Evolutionary conservation across 2,888 invertebrate species (phyloP).

Genomic region (Epirrita christyi): DNA sequence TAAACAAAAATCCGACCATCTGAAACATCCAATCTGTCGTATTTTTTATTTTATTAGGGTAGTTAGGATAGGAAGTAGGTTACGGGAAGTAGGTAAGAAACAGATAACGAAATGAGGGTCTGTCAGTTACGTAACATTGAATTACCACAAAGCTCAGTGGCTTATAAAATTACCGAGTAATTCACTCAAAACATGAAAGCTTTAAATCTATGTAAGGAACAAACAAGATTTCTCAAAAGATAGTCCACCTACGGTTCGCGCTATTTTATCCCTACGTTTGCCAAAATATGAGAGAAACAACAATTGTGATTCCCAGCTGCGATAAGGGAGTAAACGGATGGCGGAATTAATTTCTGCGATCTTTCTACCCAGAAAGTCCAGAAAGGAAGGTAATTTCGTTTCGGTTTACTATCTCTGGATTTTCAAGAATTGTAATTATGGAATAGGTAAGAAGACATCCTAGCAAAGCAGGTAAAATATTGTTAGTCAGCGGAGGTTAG

Average conservation of each 20-base stretch:
- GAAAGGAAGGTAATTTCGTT: background rate
- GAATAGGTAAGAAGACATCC: background rate
- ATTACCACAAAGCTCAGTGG: conserved; percentile 50
- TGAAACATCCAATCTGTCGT: background rate
- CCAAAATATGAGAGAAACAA: conserved; percentile 26
- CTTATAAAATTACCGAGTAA: conserved; percentile 53
- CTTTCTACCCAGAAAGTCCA: no score
- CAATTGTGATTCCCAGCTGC: conserved; percentile 32
- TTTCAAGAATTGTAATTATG: background rate
- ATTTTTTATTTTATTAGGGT: no score
- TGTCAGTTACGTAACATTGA: conserved; percentile 48
- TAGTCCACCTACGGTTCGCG: conserved; percentile 24
- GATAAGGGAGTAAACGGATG: conserved; percentile 38
- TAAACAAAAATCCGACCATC: no score
- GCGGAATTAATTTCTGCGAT: conserved; percentile 16
- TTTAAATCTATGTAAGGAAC: conserved; percentile 39
- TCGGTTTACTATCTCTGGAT: background rate
- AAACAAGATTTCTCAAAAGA: conserved; percentile 46
- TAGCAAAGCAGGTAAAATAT: no score
- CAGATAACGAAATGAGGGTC: conserved; percentile 27
- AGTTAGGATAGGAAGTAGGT: background rate
- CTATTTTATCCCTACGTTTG: conserved; percentile 29
- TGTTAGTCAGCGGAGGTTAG: no score
- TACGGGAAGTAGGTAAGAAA: background rate
- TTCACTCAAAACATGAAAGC: conserved; percentile 47